phyloP scores from a whole-genome alignment of 2,888 invertebrate genomes.

The Glyphotaelius pellucidus region DNA sequence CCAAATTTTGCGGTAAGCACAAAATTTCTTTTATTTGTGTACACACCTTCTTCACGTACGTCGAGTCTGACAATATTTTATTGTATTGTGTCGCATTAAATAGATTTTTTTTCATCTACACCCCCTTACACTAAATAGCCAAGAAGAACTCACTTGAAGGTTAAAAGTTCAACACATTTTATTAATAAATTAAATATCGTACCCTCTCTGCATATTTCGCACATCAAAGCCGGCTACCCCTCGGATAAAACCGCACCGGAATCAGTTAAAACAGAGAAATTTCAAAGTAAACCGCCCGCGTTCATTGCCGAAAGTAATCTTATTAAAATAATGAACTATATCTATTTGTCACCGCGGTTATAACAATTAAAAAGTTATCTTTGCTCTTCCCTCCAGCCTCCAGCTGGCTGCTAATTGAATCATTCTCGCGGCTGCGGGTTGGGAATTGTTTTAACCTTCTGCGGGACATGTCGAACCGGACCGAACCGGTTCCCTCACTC shows the following conservation, averaged over 20 bases:
- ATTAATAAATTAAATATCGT: neutral
- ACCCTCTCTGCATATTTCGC: neutral
- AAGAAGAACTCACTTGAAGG: too few species aligned
- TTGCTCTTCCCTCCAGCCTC: slow-evolving; percentile 6
- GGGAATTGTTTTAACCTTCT: slow-evolving; percentile 59
- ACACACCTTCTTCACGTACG: too few species aligned
- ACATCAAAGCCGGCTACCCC: neutral
- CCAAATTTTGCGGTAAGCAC: too few species aligned
- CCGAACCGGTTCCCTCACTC: neutral
- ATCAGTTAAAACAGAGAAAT: neutral
- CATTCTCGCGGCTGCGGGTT: slow-evolving; percentile 28
- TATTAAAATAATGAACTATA: slow-evolving; percentile 49
- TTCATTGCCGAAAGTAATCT: slow-evolving; percentile 51
- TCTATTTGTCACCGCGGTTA: slow-evolving; percentile 56
- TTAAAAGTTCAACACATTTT: neutral
- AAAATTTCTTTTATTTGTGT: too few species aligned
- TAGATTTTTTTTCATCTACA: too few species aligned
- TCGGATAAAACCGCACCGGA: neutral
- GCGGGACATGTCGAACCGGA: slow-evolving; percentile 30
- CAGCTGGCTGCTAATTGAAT: slow-evolving; percentile 59
- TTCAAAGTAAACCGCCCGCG: slow-evolving; percentile 35
- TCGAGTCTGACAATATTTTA: too few species aligned
- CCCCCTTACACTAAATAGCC: too few species aligned
- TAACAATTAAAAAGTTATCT: slow-evolving; percentile 57
- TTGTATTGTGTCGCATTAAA: too few species aligned